These are phyloP conservation scores for Jacana jacana DNA, from an alignment of 2,113 vertebrate species.

Conservation along the genomic window DNA sequence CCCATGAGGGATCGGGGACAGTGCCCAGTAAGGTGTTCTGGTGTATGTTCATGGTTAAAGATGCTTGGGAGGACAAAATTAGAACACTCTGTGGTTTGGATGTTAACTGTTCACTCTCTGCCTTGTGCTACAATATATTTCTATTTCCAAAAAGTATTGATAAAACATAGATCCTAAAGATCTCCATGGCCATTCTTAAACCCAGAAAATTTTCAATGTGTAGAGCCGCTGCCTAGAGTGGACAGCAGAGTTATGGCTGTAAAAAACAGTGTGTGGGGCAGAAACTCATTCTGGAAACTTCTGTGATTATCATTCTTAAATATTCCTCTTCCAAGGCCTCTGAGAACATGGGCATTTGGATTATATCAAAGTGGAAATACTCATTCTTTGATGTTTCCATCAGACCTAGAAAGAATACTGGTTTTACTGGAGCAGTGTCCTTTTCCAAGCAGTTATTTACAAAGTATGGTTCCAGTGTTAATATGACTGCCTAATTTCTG, in stretches of 20 bases:
- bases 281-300: not conserved
- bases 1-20: rapidly evolving
- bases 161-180: not conserved
- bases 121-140: not conserved
- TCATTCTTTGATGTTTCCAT: not conserved
- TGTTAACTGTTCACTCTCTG: not conserved
- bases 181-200: not conserved
- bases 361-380: not conserved
- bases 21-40: not conserved
- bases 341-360: not conserved
- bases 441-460: not conserved
- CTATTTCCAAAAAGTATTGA: not conserved
- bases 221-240: not conserved
- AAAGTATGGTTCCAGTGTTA: not conserved
- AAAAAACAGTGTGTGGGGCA: not conserved
- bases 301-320: not conserved
- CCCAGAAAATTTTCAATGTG: not conserved
- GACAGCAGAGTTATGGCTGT: not conserved
- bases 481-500: not conserved
- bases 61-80: not conserved
- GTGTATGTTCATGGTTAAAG: not conserved
- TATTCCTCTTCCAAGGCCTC: not conserved
- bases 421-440: not conserved
- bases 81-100: not conserved
- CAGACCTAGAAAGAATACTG: not conserved